phyloP scores from a whole-genome alignment of 2,888 invertebrate species.

The Thumatha senex region DNA sequence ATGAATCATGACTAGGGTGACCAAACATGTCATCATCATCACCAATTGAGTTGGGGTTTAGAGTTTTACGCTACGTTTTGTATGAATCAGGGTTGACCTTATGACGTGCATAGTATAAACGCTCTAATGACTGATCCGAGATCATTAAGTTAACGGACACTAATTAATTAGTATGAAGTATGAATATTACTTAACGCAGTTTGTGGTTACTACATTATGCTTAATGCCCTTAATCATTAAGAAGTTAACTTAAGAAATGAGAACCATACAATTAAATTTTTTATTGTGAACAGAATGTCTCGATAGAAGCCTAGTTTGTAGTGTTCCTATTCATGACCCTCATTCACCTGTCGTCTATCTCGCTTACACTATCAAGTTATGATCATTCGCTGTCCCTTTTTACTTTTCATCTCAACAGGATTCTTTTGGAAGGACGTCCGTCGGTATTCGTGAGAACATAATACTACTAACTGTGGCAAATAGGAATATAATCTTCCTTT shows the following conservation, averaged over 20 bases:
- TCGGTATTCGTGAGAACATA: slow-evolving; percentile 14
- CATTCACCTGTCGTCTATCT: slow-evolving; percentile 65
- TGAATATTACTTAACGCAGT: background rate
- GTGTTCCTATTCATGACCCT: slow-evolving; percentile 64
- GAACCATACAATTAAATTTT: background rate
- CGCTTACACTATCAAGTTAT: slow-evolving; percentile 44
- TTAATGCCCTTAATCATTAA: no score
- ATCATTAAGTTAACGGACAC: background rate
- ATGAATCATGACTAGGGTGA: slow-evolving; percentile 52
- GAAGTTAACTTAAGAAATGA: background rate
- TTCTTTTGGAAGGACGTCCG: slow-evolving; percentile 26
- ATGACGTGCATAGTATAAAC: background rate
- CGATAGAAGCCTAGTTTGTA: slow-evolving; percentile 13
- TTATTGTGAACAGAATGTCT: background rate
- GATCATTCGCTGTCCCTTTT: slow-evolving; percentile 39
- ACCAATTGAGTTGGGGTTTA: slow-evolving; percentile 17
- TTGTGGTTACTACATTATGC: background rate
- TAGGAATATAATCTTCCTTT: no score
- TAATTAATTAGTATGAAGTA: background rate
- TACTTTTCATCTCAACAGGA: slow-evolving; percentile 57
- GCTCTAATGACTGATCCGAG: background rate
- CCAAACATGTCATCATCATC: slow-evolving; percentile 23
- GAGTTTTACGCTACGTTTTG: slow-evolving; percentile 28
- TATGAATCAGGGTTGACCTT: slow-evolving; percentile 8
- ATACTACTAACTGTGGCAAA: background rate